These are phyloP conservation scores for Prosapia bicincta DNA, from an alignment of 2,888 invertebrate genomes.

Conservation along the genomic window DNA sequence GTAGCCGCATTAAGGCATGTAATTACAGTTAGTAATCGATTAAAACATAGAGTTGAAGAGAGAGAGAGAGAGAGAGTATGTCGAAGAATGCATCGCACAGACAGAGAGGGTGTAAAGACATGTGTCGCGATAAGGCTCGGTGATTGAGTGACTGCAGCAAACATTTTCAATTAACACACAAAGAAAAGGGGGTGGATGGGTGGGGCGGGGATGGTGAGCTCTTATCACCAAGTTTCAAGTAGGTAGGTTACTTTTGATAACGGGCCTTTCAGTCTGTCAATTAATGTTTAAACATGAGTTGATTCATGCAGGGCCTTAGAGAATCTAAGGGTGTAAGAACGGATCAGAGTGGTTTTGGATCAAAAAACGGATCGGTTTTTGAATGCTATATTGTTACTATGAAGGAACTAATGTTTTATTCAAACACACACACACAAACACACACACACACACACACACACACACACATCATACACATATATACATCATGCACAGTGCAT, in stretches of 20 bases:
- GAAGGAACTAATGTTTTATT: too few relatives aligned
- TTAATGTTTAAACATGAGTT: neutral
- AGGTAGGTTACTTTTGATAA: neutral
- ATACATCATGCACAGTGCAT: too few relatives aligned
- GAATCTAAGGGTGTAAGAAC: too few relatives aligned
- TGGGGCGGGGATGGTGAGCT: neutral
- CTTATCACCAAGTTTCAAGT: neutral
- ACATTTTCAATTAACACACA: constrained; percentile 2
- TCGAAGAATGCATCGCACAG: neutral
- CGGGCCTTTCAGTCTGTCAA: neutral
- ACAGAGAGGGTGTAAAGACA: neutral
- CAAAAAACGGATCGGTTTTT: too few relatives aligned
- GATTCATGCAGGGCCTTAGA: neutral
- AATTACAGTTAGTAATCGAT: neutral
- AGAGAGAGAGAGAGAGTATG: neutral
- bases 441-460: too few relatives aligned
- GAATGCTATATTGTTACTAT: too few relatives aligned
- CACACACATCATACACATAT: too few relatives aligned
- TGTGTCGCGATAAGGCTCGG: neutral
- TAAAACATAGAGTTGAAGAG: neutral
- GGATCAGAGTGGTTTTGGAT: too few relatives aligned
- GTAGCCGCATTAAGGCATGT: neutral
- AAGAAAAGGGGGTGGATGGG: neutral
- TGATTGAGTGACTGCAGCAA: neutral
- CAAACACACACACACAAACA: too few relatives aligned